Evolutionary conservation across 2,797 vertebrate species (phyloP).

Genomic region (Octomys mimax): DNA sequence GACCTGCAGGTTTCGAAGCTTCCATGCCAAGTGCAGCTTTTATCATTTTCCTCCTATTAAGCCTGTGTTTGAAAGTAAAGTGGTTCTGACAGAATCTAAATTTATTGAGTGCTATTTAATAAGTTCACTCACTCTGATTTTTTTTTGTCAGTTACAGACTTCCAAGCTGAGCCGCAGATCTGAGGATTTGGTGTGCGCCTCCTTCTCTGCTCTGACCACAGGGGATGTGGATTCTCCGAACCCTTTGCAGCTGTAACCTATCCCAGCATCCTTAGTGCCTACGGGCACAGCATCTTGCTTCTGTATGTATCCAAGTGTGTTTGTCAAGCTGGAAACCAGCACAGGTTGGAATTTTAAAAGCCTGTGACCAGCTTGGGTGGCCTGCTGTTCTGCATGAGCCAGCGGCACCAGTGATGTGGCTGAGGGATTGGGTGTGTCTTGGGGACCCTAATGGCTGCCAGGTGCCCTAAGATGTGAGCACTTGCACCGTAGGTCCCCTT

Average conservation of each 20-base stretch:
- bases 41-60: not conserved
- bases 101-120: fast-evolving
- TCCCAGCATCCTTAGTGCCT: fast-evolving
- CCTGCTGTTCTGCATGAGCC: fast-evolving
- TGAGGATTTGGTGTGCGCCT: fast-evolving
- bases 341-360: too few relatives aligned
- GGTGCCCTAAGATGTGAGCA: fast-evolving
- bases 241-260: fast-evolving
- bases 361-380: too few relatives aligned
- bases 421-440: fast-evolving
- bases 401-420: fast-evolving
- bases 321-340: not conserved
- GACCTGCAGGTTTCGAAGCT: not conserved
- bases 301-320: fast-evolving
- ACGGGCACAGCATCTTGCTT: fast-evolving
- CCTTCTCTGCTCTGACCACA: fast-evolving
- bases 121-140: too few relatives aligned
- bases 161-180: fast-evolving
- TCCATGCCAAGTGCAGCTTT: fast-evolving
- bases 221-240: fast-evolving
- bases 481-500: fast-evolving
- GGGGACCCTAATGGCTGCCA: fast-evolving
- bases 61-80: not conserved
- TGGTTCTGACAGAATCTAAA: not conserved
- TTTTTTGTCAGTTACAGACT: not conserved